Evolutionary conservation across 2,113 vertebrate genomes (phyloP).

Genomic region (Gymnocephalus cernua): DNA sequence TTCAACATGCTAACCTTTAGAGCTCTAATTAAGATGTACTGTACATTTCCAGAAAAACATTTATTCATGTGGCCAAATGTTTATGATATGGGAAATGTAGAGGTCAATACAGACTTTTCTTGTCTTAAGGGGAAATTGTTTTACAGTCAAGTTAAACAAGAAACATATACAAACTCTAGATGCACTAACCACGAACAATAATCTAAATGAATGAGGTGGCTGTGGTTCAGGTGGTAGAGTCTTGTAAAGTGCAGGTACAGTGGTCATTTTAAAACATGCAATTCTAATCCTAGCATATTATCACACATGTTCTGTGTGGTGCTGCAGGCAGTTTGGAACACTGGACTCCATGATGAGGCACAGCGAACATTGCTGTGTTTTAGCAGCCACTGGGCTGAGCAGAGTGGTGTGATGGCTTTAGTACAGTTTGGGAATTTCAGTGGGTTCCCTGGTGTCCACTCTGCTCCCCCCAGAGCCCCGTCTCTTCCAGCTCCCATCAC

Average conservation of each 20-base stretch:
- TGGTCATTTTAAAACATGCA: background rate
- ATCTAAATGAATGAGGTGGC: background rate
- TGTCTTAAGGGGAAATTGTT: background rate
- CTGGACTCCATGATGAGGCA: slow-evolving; percentile 6
- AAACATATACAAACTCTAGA: background rate
- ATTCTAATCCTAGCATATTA: background rate
- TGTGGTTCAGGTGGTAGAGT: too few relatives aligned
- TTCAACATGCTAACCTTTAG: background rate
- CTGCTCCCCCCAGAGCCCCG: slow-evolving; percentile 25
- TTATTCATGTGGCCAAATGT: background rate
- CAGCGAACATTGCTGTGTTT: slow-evolving; percentile 43
- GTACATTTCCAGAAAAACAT: slow-evolving; percentile 3
- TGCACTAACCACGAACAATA: background rate
- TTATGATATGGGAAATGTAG: background rate
- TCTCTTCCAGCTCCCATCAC: slow-evolving; percentile 51
- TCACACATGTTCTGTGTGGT: slow-evolving; percentile 1
- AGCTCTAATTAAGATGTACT: background rate
- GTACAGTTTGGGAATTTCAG: slow-evolving; percentile 62
- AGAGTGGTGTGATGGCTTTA: slow-evolving; percentile 31
- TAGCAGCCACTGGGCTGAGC: slow-evolving; percentile 14
- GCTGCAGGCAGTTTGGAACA: background rate
- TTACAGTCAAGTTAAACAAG: background rate
- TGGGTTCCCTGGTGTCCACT: slow-evolving; percentile 60
- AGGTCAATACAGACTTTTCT: background rate
- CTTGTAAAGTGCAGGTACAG: background rate